phyloP scores from a whole-genome alignment of 53 echinoderm and acorn worm species.

The Zoroaster sp. region DNA sequence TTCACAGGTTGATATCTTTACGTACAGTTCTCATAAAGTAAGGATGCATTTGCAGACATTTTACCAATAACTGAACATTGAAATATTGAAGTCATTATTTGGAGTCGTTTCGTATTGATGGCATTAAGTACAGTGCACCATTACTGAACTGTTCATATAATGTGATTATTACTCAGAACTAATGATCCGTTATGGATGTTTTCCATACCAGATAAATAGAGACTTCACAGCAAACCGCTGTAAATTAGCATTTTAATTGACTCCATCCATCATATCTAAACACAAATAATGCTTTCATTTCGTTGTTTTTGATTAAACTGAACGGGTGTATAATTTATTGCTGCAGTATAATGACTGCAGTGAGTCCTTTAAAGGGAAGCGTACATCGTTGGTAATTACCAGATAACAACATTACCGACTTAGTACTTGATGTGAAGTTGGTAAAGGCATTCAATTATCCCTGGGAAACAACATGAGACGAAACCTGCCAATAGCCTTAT shows the following conservation, averaged over 20 bases:
- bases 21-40: neutral
- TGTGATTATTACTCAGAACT: neutral
- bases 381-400: too few species aligned
- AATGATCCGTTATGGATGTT: conserved; percentile 36
- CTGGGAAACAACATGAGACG: too few species aligned
- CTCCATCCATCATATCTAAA: conserved; percentile 28
- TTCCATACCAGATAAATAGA: conserved; percentile 30
- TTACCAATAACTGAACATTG: neutral
- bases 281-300: neutral
- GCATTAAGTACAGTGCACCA: neutral
- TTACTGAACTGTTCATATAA: neutral
- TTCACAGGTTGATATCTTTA: too few species aligned
- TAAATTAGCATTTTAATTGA: conserved; percentile 48
- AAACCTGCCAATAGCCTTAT: too few species aligned
- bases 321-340: too few species aligned
- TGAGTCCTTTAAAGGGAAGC: too few species aligned
- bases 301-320: too few species aligned
- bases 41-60: neutral
- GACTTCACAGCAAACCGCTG: conserved; percentile 48
- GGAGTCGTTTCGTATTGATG: neutral
- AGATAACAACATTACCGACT: too few species aligned
- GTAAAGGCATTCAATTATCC: too few species aligned
- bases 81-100: conserved; percentile 1
- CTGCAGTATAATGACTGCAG: too few species aligned
- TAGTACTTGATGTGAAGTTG: too few species aligned